phyloP scores from a whole-genome alignment of 2,797 vertebrate species.

The Dryobates pubescens region DNA sequence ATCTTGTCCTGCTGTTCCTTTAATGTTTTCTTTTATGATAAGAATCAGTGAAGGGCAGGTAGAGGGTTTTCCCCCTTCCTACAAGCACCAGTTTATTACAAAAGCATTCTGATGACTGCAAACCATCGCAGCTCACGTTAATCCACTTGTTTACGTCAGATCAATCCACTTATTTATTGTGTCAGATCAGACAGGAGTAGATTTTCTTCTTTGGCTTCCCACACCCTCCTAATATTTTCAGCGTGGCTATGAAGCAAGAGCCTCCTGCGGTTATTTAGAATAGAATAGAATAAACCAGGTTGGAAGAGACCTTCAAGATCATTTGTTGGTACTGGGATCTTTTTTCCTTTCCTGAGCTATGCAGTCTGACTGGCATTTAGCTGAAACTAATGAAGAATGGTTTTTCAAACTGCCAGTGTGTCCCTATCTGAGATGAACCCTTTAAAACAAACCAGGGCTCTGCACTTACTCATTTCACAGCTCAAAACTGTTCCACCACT shows the following conservation, averaged over 20 bases:
- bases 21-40: conserved; percentile 81
- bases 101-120: conserved; percentile 7
- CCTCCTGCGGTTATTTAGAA: conserved; percentile 24
- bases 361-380: conserved; percentile 5
- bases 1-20: conserved; percentile 81
- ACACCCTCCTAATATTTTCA: conserved; percentile 15
- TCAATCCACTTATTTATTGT: conserved; percentile 44
- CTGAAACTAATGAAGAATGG: conserved; percentile 28
- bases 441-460: conserved; percentile 37
- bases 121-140: conserved; percentile 35
- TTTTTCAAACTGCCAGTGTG: conserved; percentile 42
- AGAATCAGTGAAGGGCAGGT: conserved; percentile 80
- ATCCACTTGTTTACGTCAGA: conserved; percentile 51
- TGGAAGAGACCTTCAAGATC: too few relatives aligned
- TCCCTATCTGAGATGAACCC: conserved; percentile 17
- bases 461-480: conserved; percentile 51
- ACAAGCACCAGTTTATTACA: conserved; percentile 27
- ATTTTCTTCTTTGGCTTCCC: conserved; percentile 12
- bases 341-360: neutral
- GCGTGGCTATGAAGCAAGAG: neutral
- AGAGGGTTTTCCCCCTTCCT: conserved; percentile 36
- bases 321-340: neutral
- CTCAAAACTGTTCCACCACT: conserved; percentile 13
- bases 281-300: too few relatives aligned
- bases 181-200: conserved; percentile 4